These are phyloP conservation scores for Ptychobarbus kaznakovi DNA, from an alignment of 2,797 vertebrate genomes.

Conservation along the genomic window DNA sequence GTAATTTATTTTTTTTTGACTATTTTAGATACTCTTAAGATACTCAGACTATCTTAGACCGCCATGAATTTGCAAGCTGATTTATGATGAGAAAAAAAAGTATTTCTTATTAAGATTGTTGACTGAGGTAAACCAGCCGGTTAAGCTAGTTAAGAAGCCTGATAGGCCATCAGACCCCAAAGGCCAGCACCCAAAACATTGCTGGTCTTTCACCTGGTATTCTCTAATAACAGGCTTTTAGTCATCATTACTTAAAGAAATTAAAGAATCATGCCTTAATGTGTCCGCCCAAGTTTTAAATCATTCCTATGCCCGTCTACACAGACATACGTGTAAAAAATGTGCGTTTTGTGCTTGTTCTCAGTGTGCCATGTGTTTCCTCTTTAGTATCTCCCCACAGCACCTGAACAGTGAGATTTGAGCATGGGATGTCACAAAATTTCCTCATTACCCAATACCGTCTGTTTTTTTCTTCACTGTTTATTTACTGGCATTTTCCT, in stretches of 20 bases:
- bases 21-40: background rate
- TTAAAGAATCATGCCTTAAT: background rate
- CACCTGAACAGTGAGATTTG: background rate
- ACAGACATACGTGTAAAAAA: background rate
- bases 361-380: background rate
- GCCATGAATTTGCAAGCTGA: background rate
- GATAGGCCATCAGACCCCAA: background rate
- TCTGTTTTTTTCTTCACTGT: background rate
- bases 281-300: background rate
- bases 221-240: slow-evolving; percentile 8
- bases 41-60: background rate
- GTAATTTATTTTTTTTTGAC: background rate
- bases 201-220: background rate
- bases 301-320: background rate
- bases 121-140: background rate
- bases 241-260: background rate
- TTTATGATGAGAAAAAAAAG: background rate
- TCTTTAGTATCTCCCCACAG: background rate
- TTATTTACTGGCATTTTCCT: background rate
- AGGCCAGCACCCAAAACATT: background rate
- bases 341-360: background rate
- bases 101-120: background rate
- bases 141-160: slow-evolving; percentile 14
- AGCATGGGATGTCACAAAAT: slow-evolving; percentile 15
- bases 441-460: background rate